Percentiles rank a stretch among this genome's conserved stretches.
Conservation (phyloP, 2,888 invertebrate genomes). For the Salticus scenicus region DNA sequence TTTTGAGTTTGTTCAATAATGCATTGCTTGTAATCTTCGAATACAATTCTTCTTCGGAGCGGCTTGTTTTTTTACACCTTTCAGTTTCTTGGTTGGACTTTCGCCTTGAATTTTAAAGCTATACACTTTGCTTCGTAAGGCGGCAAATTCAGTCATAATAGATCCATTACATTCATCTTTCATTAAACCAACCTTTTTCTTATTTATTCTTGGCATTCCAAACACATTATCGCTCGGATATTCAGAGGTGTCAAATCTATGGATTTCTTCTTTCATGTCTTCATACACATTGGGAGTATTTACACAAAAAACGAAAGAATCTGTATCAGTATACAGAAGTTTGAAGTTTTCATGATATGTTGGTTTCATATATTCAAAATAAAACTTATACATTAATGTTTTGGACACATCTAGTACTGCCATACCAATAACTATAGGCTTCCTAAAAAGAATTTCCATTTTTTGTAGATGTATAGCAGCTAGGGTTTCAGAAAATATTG, state of each 20-base stretch:
- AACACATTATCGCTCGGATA: not conserved
- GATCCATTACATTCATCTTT: slow-evolving; percentile 73
- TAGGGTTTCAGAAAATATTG: slow-evolving; percentile 26
- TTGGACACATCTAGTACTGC: slow-evolving; percentile 73
- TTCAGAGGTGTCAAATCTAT: slow-evolving; percentile 26
- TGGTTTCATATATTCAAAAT: slow-evolving; percentile 71
- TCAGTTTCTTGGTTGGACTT: slow-evolving; percentile 21
- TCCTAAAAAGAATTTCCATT: slow-evolving; percentile 64
- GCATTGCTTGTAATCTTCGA: slow-evolving; percentile 30
- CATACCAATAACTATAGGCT: slow-evolving; percentile 72
- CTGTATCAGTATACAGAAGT: slow-evolving; percentile 74
- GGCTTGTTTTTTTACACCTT: slow-evolving; percentile 45
- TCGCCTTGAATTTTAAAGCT: not conserved
- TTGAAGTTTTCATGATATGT: slow-evolving; percentile 59
- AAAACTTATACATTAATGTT: slow-evolving; percentile 72
- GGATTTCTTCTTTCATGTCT: not conserved
- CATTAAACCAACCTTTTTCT: slow-evolving; percentile 69
- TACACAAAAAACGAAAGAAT: slow-evolving; percentile 72
- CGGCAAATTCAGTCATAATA: slow-evolving; percentile 72
- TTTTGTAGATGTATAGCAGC: slow-evolving; percentile 36
- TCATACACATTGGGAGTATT: slow-evolving; percentile 55
- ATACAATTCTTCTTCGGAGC: slow-evolving; percentile 17
- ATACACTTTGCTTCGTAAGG: slow-evolving; percentile 26
- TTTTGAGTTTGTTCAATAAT: slow-evolving; percentile 3
- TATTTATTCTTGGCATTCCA: slow-evolving; percentile 6